These are phyloP conservation scores for Oreochromis grahami DNA, from an alignment of 2,797 vertebrate genomes.

Conservation along the genomic window DNA sequence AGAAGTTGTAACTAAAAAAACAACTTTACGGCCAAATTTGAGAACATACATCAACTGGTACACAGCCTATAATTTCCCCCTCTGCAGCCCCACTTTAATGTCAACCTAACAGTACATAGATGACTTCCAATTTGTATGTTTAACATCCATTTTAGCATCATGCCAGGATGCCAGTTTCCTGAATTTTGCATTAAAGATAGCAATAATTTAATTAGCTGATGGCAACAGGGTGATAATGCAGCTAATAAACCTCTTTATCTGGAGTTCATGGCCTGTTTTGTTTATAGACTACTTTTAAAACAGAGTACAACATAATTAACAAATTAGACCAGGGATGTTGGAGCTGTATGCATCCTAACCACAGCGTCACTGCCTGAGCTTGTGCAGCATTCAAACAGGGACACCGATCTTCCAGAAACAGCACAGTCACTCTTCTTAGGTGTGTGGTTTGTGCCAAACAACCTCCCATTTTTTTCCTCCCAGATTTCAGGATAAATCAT, in stretches of 20 bases:
- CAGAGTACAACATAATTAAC: not conserved
- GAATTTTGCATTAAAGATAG: not conserved
- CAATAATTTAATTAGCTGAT: not conserved
- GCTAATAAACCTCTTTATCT: not conserved
- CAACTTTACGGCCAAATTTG: fast-evolving
- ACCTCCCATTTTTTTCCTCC: not conserved
- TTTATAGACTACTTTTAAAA: not conserved
- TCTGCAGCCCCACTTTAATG: not conserved
- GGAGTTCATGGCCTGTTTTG: not conserved
- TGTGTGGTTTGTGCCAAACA: not conserved
- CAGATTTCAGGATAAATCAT: not conserved
- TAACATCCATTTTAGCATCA: not conserved
- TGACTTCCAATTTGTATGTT: not conserved
- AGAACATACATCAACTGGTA: not conserved
- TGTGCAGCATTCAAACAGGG: not conserved
- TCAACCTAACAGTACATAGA: not conserved
- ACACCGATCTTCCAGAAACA: not conserved
- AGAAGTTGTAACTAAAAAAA: not conserved
- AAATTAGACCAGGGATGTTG: not conserved
- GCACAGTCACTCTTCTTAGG: not conserved
- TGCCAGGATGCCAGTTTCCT: not conserved
- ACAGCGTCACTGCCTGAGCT: not conserved
- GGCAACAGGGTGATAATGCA: not conserved
- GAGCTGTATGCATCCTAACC: not conserved
- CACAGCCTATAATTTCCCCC: not conserved